These are phyloP conservation scores for Nicator chloris DNA, from an alignment of 2,113 vertebrate species.

Conservation along the genomic window DNA sequence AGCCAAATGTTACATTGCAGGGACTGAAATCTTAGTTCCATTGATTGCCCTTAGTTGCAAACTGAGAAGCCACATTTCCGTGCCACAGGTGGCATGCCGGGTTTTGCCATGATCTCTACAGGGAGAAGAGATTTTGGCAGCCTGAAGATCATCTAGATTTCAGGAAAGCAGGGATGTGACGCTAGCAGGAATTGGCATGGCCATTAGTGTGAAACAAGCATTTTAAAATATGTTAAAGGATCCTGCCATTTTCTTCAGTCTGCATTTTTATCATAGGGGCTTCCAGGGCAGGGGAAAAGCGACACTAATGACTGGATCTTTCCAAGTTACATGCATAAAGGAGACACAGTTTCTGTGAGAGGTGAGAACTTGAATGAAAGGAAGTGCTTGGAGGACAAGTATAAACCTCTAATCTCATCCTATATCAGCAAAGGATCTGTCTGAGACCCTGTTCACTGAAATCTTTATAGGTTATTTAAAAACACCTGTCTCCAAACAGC, in stretches of 20 bases:
- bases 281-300: background rate
- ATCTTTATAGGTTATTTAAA: background rate
- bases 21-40: background rate
- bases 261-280: background rate
- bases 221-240: background rate
- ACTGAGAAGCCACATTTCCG: background rate
- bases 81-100: background rate
- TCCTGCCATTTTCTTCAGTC: background rate
- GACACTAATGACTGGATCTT: constrained; percentile 7
- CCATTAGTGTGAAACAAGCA: background rate
- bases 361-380: background rate
- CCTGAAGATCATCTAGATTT: background rate
- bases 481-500: constrained; percentile 17
- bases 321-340: background rate
- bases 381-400: background rate
- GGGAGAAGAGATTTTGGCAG: background rate
- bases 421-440: background rate
- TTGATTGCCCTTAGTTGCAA: background rate
- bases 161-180: background rate
- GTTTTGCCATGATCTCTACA: background rate
- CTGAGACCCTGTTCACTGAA: background rate
- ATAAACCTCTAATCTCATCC: background rate
- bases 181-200: background rate
- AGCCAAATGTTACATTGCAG: background rate
- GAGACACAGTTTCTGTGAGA: background rate